Evolutionary conservation across 2,113 vertebrate genomes (phyloP).

Genomic region (Passer montanus): DNA sequence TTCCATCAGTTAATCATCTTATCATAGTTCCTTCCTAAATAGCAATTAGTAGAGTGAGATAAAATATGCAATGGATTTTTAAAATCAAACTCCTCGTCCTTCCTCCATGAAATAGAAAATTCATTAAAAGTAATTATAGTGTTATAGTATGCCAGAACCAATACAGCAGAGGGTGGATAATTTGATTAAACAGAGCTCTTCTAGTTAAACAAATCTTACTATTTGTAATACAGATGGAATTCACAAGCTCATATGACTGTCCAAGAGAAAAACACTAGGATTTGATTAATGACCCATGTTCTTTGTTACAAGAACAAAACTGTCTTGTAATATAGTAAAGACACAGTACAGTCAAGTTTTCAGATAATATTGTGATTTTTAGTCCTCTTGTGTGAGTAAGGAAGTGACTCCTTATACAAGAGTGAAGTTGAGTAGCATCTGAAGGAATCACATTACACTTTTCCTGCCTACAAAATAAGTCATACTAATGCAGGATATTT

Average conservation of each 20-base stretch:
- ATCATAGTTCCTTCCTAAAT: not conserved
- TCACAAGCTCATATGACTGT: not conserved
- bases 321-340: not conserved
- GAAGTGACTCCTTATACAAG: not conserved
- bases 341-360: not conserved
- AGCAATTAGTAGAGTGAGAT: not conserved
- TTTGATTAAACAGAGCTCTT: slow-evolving; percentile 5
- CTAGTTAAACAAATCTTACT: not conserved
- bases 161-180: not conserved
- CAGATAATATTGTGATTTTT: not conserved
- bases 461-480: not conserved
- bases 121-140: not conserved
- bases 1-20: not conserved
- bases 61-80: not conserved
- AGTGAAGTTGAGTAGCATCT: not conserved
- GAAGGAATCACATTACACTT: not conserved
- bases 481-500: not conserved
- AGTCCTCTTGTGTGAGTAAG: not conserved
- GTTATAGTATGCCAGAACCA: not conserved
- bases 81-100: not conserved
- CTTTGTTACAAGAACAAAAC: not conserved
- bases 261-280: not conserved
- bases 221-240: not conserved
- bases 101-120: not conserved
- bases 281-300: not conserved